Conservation (phyloP, 2,797 vertebrate genomes). For the Eurystomus glaucurus region DNA sequence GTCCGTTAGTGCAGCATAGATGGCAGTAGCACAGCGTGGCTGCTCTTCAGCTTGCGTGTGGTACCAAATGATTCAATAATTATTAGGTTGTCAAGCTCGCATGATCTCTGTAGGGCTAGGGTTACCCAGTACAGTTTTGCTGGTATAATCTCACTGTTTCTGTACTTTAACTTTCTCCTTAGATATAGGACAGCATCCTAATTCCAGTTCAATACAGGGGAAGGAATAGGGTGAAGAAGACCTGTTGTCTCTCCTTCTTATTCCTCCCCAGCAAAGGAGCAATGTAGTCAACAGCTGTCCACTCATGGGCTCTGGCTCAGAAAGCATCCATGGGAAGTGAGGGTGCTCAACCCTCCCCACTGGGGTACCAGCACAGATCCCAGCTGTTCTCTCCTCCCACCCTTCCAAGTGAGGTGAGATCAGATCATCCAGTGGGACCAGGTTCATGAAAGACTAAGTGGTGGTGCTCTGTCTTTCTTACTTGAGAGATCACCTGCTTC, state of each 20-base stretch:
- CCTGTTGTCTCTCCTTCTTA: not conserved
- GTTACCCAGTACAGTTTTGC: not conserved
- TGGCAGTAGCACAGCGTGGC: not conserved
- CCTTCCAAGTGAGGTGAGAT: not conserved
- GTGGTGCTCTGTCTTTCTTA: not conserved
- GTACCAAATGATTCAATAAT: not conserved
- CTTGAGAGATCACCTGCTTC: not conserved
- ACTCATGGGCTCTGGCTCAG: not conserved
- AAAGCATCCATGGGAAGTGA: not conserved
- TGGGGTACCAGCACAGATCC: not conserved
- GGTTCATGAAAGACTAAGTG: not conserved
- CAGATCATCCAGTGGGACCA: not conserved
- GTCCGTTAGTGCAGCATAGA: not conserved
- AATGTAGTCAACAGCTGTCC: not conserved
- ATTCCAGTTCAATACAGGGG: not conserved
- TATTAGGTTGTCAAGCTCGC: not conserved
- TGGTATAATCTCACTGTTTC: not conserved
- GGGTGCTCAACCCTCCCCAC: not conserved
- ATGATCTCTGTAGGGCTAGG: not conserved
- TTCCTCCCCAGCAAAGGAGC: not conserved
- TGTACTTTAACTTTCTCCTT: not conserved
- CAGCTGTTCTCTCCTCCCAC: not conserved
- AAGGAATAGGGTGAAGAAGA: not conserved
- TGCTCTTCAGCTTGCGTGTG: not conserved
- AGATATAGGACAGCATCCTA: not conserved